Conservation (phyloP, 2,888 invertebrate genomes). For the Patella ulyssiponensis region DNA sequence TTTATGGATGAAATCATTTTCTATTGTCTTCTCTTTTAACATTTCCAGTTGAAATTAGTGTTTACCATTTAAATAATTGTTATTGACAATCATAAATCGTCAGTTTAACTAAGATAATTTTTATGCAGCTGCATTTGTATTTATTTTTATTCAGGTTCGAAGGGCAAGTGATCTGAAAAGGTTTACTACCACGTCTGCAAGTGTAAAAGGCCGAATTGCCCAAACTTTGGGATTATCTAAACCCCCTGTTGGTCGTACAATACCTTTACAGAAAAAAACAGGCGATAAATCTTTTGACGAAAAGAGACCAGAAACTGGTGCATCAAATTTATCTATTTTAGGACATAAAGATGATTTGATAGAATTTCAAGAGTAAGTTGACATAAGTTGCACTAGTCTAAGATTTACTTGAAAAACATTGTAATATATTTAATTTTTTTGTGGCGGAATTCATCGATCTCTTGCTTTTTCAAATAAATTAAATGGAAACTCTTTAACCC, state of each 20-base stretch:
- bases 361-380: conserved; percentile 49
- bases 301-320: conserved; percentile 43
- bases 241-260: conserved; percentile 59
- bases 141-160: conserved; percentile 12
- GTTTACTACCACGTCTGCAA: conserved; percentile 31
- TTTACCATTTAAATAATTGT: too few species aligned
- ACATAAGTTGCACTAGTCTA: too few species aligned
- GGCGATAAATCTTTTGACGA: conserved; percentile 41
- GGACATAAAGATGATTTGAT: conserved; percentile 77
- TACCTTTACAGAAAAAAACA: conserved; percentile 59
- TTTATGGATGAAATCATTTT: too few species aligned
- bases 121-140: neutral
- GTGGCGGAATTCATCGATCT: too few species aligned
- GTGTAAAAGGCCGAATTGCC: conserved; percentile 59
- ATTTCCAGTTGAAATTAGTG: too few species aligned
- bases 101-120: too few species aligned
- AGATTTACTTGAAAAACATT: too few species aligned
- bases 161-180: neutral
- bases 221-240: conserved; percentile 58
- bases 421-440: too few species aligned
- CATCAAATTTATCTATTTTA: conserved; percentile 56
- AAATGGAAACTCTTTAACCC: neutral
- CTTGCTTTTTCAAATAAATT: too few species aligned
- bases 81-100: too few species aligned
- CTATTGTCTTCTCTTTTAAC: too few species aligned